Evolutionary conservation across 2,888 invertebrate genomes (phyloP).

Genomic region (Tinea pellionella): DNA sequence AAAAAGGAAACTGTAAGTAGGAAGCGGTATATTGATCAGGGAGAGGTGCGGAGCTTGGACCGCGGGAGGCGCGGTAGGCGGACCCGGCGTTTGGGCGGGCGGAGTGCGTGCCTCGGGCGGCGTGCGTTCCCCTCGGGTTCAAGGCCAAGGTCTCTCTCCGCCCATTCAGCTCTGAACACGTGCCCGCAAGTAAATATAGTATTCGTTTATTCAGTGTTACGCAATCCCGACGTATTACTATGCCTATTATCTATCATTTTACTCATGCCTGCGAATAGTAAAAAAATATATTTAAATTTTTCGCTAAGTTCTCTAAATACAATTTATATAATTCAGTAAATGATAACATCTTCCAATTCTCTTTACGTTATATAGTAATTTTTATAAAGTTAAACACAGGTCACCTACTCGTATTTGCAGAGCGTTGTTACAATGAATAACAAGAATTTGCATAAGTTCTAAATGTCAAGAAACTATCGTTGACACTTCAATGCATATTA

Average conservation of each 20-base stretch:
- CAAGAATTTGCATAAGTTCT: not conserved
- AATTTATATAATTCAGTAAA: not conserved
- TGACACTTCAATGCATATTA: constrained; percentile 2
- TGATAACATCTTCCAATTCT: not conserved
- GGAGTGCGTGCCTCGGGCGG: constrained; percentile 45
- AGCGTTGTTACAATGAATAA: not conserved
- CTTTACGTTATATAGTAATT: not conserved
- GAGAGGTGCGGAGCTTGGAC: constrained; percentile 23
- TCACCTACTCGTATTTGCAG: too few relatives aligned
- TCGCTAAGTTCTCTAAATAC: too few relatives aligned
- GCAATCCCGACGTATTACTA: constrained; percentile 37
- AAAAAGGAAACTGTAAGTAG: constrained; percentile 38
- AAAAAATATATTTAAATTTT: constrained; percentile 13
- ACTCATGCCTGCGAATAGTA: constrained; percentile 15
- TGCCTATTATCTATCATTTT: constrained; percentile 15
- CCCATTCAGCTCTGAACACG: constrained; percentile 64
- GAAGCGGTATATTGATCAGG: constrained; percentile 49
- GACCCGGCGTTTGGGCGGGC: constrained; percentile 40
- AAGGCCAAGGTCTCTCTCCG: constrained; percentile 52
- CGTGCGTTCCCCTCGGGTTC: constrained; percentile 56
- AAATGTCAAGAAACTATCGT: constrained; percentile 6
- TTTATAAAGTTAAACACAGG: too few relatives aligned
- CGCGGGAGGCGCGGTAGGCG: constrained; percentile 21
- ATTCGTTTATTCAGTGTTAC: constrained; percentile 41
- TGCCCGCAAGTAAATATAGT: constrained; percentile 67